phyloP scores from a whole-genome alignment of 1,140 invertebrate genomes.

The Lordiphosa mommai region DNA sequence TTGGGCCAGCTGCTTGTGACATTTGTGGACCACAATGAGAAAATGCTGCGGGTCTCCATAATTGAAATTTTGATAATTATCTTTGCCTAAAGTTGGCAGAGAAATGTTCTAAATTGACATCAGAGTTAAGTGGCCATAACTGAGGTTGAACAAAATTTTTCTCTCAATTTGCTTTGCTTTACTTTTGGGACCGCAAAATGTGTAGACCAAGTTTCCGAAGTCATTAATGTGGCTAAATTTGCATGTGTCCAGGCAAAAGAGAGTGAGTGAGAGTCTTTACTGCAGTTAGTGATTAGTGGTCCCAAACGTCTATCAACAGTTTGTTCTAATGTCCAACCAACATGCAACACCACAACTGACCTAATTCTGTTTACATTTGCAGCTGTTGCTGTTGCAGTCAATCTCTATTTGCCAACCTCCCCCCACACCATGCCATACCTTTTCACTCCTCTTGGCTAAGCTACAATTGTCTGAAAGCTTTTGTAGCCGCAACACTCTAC shows the following conservation, averaged over 20 bases:
- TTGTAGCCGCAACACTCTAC: no score
- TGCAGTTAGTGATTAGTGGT: conserved; percentile 66
- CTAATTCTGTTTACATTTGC: conserved; percentile 68
- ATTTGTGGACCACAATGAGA: no score
- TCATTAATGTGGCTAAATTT: conserved; percentile 70
- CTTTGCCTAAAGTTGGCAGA: no score
- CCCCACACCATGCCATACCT: not conserved
- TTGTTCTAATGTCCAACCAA: conserved; percentile 68
- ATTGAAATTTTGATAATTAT: no score
- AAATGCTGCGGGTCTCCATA: no score
- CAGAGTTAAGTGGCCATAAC: no score
- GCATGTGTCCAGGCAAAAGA: conserved; percentile 33
- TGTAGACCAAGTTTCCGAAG: conserved; percentile 35
- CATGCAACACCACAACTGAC: conserved; percentile 68
- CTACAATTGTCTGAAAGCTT: no score
- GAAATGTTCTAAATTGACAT: no score
- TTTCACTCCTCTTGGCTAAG: conserved; percentile 1
- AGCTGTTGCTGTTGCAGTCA: conserved; percentile 54
- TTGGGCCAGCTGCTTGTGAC: no score
- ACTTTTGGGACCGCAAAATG: not conserved
- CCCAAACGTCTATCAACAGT: conserved; percentile 67
- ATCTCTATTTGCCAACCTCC: not conserved
- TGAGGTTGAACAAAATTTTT: not conserved
- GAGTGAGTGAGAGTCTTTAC: not conserved
- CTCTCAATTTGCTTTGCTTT: conserved; percentile 6